phyloP scores from a whole-genome alignment of 2,888 invertebrate genomes.

The Apocheima hispidaria region DNA sequence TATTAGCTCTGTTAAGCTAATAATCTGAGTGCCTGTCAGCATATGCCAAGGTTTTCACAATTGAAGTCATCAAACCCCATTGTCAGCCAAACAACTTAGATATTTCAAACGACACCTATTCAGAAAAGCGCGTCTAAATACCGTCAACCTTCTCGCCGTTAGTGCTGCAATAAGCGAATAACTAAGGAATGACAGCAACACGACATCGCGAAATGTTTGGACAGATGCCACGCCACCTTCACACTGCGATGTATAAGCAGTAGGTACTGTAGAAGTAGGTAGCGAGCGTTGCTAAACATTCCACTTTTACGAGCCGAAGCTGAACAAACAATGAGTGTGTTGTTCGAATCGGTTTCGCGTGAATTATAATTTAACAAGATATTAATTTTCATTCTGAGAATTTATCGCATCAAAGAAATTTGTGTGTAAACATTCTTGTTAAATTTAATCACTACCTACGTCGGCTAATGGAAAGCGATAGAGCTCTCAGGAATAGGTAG shows the following conservation, averaged over 20 bases:
- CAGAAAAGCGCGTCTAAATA: conserved; percentile 43
- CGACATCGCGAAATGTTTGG: conserved; percentile 61
- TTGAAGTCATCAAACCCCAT: conserved; percentile 13
- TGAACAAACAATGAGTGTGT: conserved; percentile 67
- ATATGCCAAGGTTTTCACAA: conserved; percentile 25
- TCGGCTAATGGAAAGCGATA: conserved; percentile 31
- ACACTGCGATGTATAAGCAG: conserved; percentile 21
- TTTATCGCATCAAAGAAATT: conserved; percentile 36
- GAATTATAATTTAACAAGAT: conserved; percentile 60
- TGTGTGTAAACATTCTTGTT: conserved; percentile 24
- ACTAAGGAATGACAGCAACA: conserved; percentile 56
- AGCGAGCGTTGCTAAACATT: conserved; percentile 52
- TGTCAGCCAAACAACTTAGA: conserved; percentile 24
- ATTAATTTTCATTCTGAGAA: conserved; percentile 60
- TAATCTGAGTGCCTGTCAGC: conserved; percentile 18
- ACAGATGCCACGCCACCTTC: conserved; percentile 62
- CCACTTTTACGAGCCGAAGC: conserved; percentile 62
- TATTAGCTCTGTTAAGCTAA: conserved; percentile 19
- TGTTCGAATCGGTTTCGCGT: conserved; percentile 65
- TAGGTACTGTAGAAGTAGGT: conserved; percentile 34
- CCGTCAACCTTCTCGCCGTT: conserved; percentile 50
- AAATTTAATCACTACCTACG: conserved; percentile 19
- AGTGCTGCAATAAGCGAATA: conserved; percentile 59
- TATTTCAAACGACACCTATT: conserved; percentile 22
- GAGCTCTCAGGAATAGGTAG: conserved; percentile 22